These are phyloP conservation scores for Electrophaes corylata DNA, from an alignment of 2,888 invertebrate species.

Conservation along the genomic window DNA sequence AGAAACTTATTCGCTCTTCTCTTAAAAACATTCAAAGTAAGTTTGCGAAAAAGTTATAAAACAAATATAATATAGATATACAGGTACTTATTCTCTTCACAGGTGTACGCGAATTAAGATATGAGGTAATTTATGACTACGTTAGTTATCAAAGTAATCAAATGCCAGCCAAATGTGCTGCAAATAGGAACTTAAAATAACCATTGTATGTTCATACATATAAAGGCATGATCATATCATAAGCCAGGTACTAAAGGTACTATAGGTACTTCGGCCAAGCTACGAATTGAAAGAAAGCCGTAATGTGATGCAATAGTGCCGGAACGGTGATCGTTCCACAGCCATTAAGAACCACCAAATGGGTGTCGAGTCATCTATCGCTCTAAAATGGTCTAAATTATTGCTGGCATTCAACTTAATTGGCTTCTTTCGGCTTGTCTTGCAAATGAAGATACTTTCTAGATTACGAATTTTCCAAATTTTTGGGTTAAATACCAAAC, in stretches of 20 bases:
- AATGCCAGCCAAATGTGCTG: no score
- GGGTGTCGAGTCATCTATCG: constrained; percentile 36
- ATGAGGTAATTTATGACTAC: no score
- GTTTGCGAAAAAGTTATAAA: no score
- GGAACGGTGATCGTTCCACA: constrained; percentile 49
- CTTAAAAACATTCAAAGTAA: no score
- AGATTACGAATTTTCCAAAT: neutral
- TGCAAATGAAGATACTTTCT: constrained; percentile 10
- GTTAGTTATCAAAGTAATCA: no score
- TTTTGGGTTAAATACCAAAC: neutral
- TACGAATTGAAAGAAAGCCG: constrained; percentile 59
- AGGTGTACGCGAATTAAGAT: no score
- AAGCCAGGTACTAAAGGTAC: no score
- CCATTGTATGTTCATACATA: neutral
- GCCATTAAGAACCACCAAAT: constrained; percentile 37
- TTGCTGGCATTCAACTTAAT: constrained; percentile 27
- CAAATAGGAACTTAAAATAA: neutral
- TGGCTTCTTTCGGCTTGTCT: constrained; percentile 15
- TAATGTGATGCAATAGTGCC: constrained; percentile 58
- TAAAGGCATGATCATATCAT: neutral
- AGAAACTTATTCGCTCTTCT: no score
- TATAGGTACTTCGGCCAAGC: neutral
- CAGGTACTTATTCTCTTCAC: no score
- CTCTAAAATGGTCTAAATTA: constrained; percentile 38
- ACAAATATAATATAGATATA: no score